Evolutionary conservation across 2,113 vertebrate species (phyloP).

Genomic region (Crypturellus undulatus): DNA sequence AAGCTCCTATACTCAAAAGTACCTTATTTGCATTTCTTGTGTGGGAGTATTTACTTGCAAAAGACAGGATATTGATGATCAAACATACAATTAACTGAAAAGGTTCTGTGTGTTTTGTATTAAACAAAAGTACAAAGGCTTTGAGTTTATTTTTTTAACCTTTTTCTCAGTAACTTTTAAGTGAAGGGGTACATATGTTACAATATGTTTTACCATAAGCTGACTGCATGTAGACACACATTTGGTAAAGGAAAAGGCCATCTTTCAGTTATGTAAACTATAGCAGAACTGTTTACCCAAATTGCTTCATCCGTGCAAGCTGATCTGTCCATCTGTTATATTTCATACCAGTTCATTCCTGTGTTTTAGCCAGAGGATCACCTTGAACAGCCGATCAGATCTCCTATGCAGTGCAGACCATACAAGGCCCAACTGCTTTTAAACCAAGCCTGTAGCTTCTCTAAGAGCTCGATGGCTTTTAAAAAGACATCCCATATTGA

Average conservation of each 20-base stretch:
- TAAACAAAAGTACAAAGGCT: slow-evolving; percentile 1
- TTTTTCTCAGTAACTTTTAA: not conserved
- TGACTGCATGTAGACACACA: not conserved
- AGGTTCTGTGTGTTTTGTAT: not conserved
- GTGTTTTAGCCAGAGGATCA: not conserved
- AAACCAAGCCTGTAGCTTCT: not conserved
- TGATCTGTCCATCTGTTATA: not conserved
- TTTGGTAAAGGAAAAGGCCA: slow-evolving; percentile 21
- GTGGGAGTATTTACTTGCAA: slow-evolving; percentile 51
- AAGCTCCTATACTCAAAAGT: slow-evolving; percentile 26
- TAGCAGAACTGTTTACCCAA: not conserved
- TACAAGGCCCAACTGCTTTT: not conserved
- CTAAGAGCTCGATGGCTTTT: not conserved
- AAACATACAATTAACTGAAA: slow-evolving; percentile 34
- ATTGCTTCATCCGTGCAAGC: slow-evolving; percentile 12
- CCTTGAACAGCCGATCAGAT: not conserved
- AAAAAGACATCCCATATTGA: not conserved
- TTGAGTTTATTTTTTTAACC: not conserved
- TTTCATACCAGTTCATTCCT: not conserved
- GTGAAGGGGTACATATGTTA: not conserved
- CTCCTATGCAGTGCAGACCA: not conserved
- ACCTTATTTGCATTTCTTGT: slow-evolving; percentile 23
- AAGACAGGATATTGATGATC: slow-evolving; percentile 52
- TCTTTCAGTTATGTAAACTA: slow-evolving; percentile 17
- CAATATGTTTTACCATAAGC: not conserved